phyloP scores from a whole-genome alignment of 2,113 vertebrate species.

The Anhinga rufa region DNA sequence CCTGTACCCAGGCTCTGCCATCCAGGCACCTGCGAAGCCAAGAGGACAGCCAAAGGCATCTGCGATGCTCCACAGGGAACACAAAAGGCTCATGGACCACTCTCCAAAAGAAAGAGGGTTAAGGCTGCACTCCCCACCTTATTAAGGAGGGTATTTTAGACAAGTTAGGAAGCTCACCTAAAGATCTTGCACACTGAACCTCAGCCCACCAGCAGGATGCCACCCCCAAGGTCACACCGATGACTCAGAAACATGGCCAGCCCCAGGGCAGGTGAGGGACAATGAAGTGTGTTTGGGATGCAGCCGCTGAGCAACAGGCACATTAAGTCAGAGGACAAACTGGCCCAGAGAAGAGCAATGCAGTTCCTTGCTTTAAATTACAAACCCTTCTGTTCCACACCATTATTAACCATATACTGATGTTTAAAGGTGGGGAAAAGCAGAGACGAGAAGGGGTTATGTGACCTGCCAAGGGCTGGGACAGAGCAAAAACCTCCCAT shows the following conservation, averaged over 20 bases:
- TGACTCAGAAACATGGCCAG: not conserved
- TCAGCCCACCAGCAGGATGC: not conserved
- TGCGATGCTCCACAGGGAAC: not conserved
- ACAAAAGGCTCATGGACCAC: not conserved
- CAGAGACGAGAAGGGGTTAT: not conserved
- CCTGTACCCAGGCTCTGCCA: not conserved
- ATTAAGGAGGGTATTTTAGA: not conserved
- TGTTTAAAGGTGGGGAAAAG: not conserved
- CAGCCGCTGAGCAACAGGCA: rapidly evolving
- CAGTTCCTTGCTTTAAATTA: not conserved
- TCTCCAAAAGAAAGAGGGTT: not conserved
- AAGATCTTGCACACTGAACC: not conserved
- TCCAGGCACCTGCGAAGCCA: not conserved
- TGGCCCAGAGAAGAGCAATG: not conserved
- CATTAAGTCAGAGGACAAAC: not conserved
- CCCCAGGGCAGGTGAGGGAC: not conserved
- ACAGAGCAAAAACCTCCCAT: not conserved
- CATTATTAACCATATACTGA: rapidly evolving
- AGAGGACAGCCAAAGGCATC: not conserved
- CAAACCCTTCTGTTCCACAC: too few relatives aligned
- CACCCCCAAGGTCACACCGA: not conserved
- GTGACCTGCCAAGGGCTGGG: not conserved
- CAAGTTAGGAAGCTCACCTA: not conserved
- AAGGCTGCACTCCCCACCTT: not conserved
- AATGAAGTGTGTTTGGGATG: rapidly evolving